Conservation (phyloP, 2,113 vertebrate genomes). For the Chunga burmeisteri region DNA sequence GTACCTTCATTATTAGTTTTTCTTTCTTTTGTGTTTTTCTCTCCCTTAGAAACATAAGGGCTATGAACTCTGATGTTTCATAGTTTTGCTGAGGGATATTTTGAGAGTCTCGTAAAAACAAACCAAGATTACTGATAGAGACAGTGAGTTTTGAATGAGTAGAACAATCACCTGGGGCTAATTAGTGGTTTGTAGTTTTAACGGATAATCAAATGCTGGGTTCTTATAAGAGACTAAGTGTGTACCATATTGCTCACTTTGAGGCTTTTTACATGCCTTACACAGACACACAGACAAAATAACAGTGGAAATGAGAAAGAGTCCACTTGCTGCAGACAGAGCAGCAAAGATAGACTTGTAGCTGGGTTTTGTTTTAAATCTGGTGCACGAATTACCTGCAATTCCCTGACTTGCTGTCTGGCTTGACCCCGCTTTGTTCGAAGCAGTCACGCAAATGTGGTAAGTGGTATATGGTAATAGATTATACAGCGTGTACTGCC, state of each 20-base stretch:
- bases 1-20: background rate
- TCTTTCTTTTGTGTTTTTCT: background rate
- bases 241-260: conserved; percentile 45
- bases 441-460: conserved; percentile 72
- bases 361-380: conserved; percentile 73
- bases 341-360: conserved; percentile 54
- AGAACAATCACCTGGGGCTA: background rate
- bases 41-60: background rate
- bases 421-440: conserved; percentile 74
- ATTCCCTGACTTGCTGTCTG: background rate
- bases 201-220: conserved; percentile 72
- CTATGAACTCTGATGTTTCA: background rate
- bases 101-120: background rate
- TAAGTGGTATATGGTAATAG: conserved; percentile 72
- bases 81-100: background rate
- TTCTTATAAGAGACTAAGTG: conserved; percentile 78
- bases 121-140: background rate
- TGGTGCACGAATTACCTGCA: conserved; percentile 27
- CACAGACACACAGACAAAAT: conserved; percentile 71
- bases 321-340: conserved; percentile 53
- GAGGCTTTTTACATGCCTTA: conserved; percentile 37
- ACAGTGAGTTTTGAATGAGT: background rate
- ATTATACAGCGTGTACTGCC: conserved; percentile 71
- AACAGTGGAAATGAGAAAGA: conserved; percentile 68
- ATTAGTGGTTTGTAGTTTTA: conserved; percentile 35